Percentiles rank a stretch among this genome's conserved stretches.
Conservation (phyloP, 2,797 vertebrate species). For the Tauraco hartlaubi region DNA sequence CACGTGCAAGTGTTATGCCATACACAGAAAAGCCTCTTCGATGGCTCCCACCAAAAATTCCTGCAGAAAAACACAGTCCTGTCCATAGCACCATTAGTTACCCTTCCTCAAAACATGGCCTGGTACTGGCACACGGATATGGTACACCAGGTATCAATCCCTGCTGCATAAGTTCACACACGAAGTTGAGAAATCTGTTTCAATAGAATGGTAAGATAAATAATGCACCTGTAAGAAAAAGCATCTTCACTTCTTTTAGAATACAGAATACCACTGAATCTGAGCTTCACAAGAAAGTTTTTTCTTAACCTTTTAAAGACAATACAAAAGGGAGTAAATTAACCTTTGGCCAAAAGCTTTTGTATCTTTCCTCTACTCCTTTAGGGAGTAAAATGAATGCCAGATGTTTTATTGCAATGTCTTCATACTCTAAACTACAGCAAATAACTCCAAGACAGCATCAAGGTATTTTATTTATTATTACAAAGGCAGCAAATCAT, state of each 20-base stretch:
- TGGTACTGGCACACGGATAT: rapidly evolving
- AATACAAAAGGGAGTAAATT: conserved; percentile 72
- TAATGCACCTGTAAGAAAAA: background rate
- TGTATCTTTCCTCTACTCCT: conserved; percentile 31
- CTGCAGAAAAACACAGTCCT: background rate
- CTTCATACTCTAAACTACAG: conserved; percentile 51
- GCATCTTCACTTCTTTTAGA: background rate
- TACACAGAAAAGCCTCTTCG: background rate
- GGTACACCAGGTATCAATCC: background rate
- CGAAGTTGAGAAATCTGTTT: background rate
- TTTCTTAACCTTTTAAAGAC: conserved; percentile 22
- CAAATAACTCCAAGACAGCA: conserved; percentile 24
- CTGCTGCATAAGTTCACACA: background rate
- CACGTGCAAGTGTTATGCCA: rapidly evolving
- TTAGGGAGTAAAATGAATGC: conserved; percentile 74
- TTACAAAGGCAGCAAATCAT: conserved; percentile 56
- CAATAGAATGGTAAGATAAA: background rate
- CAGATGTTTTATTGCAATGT: conserved; percentile 78
- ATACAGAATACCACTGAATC: background rate
- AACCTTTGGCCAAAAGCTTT: conserved; percentile 75
- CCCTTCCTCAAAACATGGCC: background rate
- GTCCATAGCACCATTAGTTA: rapidly evolving
- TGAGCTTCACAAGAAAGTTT: background rate
- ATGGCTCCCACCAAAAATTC: background rate
- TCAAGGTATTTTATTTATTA: conserved; percentile 59